phyloP scores from a whole-genome alignment of 2,113 vertebrate genomes.

The Percina caprodes region DNA sequence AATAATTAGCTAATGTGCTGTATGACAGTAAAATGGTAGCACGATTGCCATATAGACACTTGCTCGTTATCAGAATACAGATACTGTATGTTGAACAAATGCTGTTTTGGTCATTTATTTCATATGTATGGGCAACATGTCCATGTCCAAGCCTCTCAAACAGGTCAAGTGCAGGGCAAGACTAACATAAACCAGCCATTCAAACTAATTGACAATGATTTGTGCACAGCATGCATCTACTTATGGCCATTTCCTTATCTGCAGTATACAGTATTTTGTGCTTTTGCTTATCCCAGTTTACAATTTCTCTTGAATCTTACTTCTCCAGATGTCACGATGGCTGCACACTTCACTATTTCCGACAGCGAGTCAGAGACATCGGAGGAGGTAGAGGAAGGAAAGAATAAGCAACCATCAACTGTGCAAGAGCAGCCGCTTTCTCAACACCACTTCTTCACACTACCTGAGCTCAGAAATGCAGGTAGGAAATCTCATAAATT shows the following conservation, averaged over 20 bases:
- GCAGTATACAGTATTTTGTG: too few species aligned
- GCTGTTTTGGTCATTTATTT: not conserved
- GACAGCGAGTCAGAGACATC: slow-evolving; percentile 83
- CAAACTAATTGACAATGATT: not conserved
- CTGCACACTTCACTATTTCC: slow-evolving; percentile 78
- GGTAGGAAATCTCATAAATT: slow-evolving; percentile 49
- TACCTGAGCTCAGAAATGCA: slow-evolving; percentile 53
- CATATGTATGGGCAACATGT: not conserved
- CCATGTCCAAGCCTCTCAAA: not conserved
- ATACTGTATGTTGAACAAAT: not conserved
- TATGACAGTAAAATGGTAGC: not conserved
- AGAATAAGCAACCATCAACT: slow-evolving; percentile 2
- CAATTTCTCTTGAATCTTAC: not conserved
- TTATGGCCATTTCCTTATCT: not conserved
- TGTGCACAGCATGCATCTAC: not conserved
- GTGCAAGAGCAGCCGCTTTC: not conserved
- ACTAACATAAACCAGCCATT: not conserved
- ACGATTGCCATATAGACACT: not conserved
- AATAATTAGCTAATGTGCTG: slow-evolving; percentile 3
- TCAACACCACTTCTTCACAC: slow-evolving; percentile 17
- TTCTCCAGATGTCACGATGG: slow-evolving; percentile 81
- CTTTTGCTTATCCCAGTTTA: too few species aligned
- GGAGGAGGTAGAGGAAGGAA: slow-evolving; percentile 72
- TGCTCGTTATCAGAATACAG: not conserved
- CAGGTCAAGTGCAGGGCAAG: slow-evolving; percentile 12